phyloP scores from a whole-genome alignment of 2,113 vertebrate genomes.

The Myocastor coypus region DNA sequence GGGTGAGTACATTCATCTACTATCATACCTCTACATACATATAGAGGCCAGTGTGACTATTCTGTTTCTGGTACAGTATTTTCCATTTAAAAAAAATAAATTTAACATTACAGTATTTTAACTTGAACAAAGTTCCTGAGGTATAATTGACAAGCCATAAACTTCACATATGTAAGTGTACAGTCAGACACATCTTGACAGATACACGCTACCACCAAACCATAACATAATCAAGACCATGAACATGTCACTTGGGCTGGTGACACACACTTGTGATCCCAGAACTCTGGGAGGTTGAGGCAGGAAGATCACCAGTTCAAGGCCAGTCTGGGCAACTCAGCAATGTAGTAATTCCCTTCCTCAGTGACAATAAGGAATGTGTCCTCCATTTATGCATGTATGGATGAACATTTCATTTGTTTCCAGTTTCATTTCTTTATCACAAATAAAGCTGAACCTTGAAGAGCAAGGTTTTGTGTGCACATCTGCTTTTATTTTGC shows the following conservation, averaged over 20 bases:
- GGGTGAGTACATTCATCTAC: no score
- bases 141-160: background rate
- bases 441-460: background rate
- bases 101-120: background rate
- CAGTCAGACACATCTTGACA: background rate
- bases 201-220: background rate
- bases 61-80: background rate
- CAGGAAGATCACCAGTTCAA: background rate
- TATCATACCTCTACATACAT: background rate
- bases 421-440: background rate
- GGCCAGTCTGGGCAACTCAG: background rate
- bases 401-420: background rate
- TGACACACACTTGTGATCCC: background rate
- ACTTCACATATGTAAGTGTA: background rate
- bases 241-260: background rate
- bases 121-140: background rate
- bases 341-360: background rate
- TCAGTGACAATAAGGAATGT: background rate
- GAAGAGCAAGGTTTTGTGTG: background rate
- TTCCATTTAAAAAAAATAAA: slow-evolving; percentile 23
- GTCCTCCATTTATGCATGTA: background rate
- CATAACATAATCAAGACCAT: no score
- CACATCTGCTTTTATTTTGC: no score
- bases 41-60: background rate
- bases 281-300: background rate